These are phyloP conservation scores for Tricholaema leucomelas DNA, from an alignment of 2,113 vertebrate species.

Conservation along the genomic window DNA sequence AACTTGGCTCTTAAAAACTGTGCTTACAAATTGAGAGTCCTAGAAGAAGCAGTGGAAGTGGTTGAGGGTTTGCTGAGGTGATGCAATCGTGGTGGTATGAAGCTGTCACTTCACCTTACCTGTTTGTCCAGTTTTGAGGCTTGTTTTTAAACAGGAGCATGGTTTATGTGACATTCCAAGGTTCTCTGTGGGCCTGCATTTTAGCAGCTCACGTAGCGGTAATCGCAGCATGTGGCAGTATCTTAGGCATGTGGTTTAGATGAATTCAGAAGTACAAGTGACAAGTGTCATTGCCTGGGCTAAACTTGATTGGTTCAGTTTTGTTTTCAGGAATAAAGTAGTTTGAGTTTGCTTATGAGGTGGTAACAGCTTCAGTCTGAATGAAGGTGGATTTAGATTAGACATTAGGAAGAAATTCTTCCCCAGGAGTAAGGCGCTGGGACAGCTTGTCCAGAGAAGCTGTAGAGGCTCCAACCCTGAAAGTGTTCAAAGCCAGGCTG, in stretches of 20 bases:
- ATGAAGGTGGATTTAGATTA: too few species aligned
- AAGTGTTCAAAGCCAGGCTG: too few species aligned
- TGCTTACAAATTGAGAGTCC: not conserved
- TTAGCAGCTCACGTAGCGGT: not conserved
- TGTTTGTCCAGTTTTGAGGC: not conserved
- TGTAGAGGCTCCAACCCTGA: too few species aligned
- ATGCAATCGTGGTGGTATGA: accelerated
- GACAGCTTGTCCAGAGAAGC: too few species aligned
- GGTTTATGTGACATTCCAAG: not conserved
- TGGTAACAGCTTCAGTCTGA: too few species aligned
- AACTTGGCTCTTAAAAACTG: not conserved
- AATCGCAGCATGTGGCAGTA: accelerated
- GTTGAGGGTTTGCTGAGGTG: not conserved
- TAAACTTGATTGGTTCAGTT: not conserved
- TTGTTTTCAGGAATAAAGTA: not conserved
- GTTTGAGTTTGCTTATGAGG: not conserved
- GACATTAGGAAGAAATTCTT: too few species aligned
- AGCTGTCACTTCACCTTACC: not conserved
- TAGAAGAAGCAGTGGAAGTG: not conserved
- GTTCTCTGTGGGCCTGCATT: not conserved
- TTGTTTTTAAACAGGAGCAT: not conserved
- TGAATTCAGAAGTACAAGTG: not conserved
- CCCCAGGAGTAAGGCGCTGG: too few species aligned
- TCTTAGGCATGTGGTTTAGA: not conserved
- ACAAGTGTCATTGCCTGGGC: not conserved